phyloP scores from a whole-genome alignment of 2,888 invertebrate genomes.

The Meteorus cinctellus region DNA sequence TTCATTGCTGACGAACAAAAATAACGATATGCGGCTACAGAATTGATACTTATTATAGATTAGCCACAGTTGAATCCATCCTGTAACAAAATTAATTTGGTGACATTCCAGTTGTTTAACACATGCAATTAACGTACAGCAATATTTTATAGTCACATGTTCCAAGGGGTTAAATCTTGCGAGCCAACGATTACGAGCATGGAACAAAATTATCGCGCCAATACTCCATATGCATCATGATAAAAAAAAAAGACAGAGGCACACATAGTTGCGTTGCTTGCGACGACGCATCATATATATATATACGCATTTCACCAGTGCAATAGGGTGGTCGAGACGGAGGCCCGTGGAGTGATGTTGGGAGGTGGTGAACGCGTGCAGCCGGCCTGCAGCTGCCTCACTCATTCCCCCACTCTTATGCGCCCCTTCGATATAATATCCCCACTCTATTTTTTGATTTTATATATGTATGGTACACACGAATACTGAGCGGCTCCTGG shows the following conservation, averaged over 20 bases:
- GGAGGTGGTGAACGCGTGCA: conserved; percentile 73
- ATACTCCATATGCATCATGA: conserved; percentile 6
- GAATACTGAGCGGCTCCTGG: conserved; percentile 4
- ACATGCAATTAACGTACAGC: too few species aligned
- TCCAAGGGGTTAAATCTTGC: too few species aligned
- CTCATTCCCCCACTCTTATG: conserved; percentile 49
- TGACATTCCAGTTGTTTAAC: too few species aligned
- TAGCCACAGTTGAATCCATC: too few species aligned
- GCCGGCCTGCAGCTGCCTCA: conserved; percentile 72
- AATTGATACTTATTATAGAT: too few species aligned
- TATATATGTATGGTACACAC: neutral
- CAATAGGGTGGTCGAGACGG: conserved; percentile 59
- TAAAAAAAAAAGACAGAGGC: conserved; percentile 28
- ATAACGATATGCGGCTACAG: too few species aligned
- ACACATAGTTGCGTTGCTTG: conserved; percentile 24
- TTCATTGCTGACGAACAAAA: too few species aligned
- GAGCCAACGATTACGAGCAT: too few species aligned
- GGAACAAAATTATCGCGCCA: neutral
- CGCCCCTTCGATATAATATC: neutral
- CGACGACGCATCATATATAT: conserved; percentile 20
- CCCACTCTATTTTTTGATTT: neutral
- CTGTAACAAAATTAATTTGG: too few species aligned
- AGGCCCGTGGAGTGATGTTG: conserved; percentile 63
- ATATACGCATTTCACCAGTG: conserved; percentile 18
- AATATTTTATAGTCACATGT: too few species aligned